Evolutionary conservation across 2,113 vertebrate genomes (phyloP).

Genomic region (Amphiprion ocellaris): DNA sequence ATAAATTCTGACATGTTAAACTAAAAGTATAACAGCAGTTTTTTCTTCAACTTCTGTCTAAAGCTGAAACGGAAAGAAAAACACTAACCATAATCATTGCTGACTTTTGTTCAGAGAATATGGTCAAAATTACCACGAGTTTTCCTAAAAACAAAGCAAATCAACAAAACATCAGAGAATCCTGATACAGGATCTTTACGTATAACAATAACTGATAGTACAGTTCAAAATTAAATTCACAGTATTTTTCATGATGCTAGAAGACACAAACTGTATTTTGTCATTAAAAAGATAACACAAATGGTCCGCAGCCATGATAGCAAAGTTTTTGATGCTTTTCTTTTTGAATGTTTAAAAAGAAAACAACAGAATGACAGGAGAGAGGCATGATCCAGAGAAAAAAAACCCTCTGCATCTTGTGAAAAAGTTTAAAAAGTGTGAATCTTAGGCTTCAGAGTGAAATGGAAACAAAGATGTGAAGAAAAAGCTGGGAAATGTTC

Average conservation of each 20-base stretch:
- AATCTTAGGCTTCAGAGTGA: slow-evolving; percentile 65
- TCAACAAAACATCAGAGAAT: slow-evolving; percentile 71
- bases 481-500: slow-evolving; percentile 69
- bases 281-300: slow-evolving; percentile 72
- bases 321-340: slow-evolving; percentile 43
- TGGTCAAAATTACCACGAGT: slow-evolving; percentile 76
- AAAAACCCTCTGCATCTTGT: slow-evolving; percentile 21
- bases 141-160: slow-evolving; percentile 73
- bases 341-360: slow-evolving; percentile 52
- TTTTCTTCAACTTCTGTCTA: slow-evolving; percentile 59
- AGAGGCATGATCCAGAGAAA: slow-evolving; percentile 13
- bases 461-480: slow-evolving; percentile 11
- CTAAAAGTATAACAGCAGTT: slow-evolving; percentile 84
- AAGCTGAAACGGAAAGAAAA: slow-evolving; percentile 84
- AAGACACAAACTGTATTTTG: slow-evolving; percentile 80
- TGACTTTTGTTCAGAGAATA: slow-evolving; percentile 65
- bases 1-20: slow-evolving; percentile 98
- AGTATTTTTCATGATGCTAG: slow-evolving; percentile 86
- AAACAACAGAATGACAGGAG: slow-evolving; percentile 14
- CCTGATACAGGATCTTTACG: slow-evolving; percentile 86
- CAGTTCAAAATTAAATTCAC: slow-evolving; percentile 92
- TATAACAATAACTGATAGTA: slow-evolving; percentile 88
- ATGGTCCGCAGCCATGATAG: slow-evolving; percentile 74
- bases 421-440: slow-evolving; percentile 49
- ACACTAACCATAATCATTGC: slow-evolving; percentile 47